Percentiles rank a stretch among this genome's conserved stretches.
Evolutionary conservation across 2,113 vertebrate species (phyloP).

Genomic region (Rutilus rutilus): DNA sequence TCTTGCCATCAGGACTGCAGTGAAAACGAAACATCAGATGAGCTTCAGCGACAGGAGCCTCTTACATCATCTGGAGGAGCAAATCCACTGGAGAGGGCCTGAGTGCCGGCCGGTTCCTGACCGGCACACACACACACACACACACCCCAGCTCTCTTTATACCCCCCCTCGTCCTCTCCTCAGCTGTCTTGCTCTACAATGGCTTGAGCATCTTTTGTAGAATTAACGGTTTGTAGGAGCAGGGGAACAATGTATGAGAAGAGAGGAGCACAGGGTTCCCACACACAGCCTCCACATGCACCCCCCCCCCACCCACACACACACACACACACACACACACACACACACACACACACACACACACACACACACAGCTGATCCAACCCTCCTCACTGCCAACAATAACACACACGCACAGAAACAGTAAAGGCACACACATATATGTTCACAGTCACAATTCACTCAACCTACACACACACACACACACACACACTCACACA

Average conservation of each 20-base stretch:
- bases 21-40: constrained; percentile 94
- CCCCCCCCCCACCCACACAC: no score
- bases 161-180: constrained; percentile 71
- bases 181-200: constrained; percentile 96
- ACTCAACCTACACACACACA: constrained; percentile 34
- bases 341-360: constrained; percentile 76
- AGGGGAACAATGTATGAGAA: constrained; percentile 99
- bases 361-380: constrained; percentile 91
- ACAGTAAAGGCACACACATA: constrained; percentile 52
- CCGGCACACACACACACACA: not conserved
- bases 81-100: constrained; percentile 79
- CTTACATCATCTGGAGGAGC: constrained; percentile 90
- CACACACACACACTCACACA: no score
- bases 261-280: constrained; percentile 96
- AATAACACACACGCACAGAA: constrained; percentile 39
- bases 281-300: constrained; percentile 89
- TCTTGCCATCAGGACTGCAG: constrained; percentile 87
- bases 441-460: constrained; percentile 44
- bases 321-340: no score
- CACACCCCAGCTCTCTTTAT: no score
- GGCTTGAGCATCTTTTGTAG: constrained; percentile 98
- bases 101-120: constrained; percentile 72
- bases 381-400: constrained; percentile 73
- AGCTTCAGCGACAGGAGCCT: constrained; percentile 70
- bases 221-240: constrained; percentile 97